A percentile compares a stretch with the other conserved stretches of the same genome.
Evolutionary conservation across 37 sponge, comb jelly and placozoan species (phyloP).

Genomic region (Beroe ovata): DNA sequence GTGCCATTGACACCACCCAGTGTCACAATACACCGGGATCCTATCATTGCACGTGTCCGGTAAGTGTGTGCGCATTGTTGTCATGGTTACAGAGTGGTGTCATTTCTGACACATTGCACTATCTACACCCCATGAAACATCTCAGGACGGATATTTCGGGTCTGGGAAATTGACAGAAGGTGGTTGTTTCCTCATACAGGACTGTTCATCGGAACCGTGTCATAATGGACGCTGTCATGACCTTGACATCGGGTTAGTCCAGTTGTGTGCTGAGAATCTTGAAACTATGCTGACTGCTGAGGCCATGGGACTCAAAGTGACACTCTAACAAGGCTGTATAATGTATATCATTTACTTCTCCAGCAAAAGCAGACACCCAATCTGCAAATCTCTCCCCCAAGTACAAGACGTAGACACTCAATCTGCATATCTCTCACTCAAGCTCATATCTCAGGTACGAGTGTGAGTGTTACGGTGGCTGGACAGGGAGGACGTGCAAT

Average conservation of each 20-base stretch:
- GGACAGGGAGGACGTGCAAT: constrained; percentile 27
- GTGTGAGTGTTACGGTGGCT: constrained; percentile 40
- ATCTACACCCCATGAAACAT: too few species aligned
- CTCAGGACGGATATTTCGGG: constrained; percentile 51
- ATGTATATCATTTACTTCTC: too few species aligned
- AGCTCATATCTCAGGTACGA: constrained; percentile 46
- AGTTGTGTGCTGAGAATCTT: too few species aligned
- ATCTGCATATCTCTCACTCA: too few species aligned
- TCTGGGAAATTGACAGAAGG: constrained; percentile 1
- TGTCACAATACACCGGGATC: constrained; percentile 33
- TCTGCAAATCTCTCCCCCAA: too few species aligned
- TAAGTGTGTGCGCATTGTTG: too few species aligned
- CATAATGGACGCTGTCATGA: constrained; percentile 25
- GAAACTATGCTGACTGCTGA: too few species aligned
- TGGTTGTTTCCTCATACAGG: not conserved
- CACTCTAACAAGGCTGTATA: too few species aligned
- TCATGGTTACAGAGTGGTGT: too few species aligned
- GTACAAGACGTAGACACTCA: too few species aligned
- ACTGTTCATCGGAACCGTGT: constrained; percentile 56
- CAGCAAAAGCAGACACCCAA: too few species aligned
- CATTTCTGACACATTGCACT: too few species aligned
- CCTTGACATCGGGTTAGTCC: constrained; percentile 4
- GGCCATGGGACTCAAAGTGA: not conserved
- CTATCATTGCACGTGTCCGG: constrained; percentile 27
- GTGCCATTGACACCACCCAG: not conserved